Base-by-base conservation (phyloP, 2,113 vertebrate species). In the Salvelinus fontinalis region DNA sequence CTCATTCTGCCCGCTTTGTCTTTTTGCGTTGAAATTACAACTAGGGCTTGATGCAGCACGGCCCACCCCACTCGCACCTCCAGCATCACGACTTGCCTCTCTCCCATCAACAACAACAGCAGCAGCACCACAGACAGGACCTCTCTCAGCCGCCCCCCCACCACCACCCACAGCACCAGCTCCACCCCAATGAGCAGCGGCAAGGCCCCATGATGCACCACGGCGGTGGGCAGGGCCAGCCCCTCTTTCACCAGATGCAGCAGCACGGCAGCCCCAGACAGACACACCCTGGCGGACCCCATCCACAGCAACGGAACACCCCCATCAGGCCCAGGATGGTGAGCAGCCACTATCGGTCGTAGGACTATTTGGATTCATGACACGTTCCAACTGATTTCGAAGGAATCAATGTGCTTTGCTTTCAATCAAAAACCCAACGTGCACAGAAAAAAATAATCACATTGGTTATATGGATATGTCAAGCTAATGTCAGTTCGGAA, bases 41-140 rank as follows among this genome's bases (percentile, higher is more conserved):
- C 74, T 73, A 97, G 97, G 95, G 95, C 39, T 90, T 96, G 22
- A 88, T 97, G 92, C 96, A 95, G 92, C 96, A 95, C 48, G 93
- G 94, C 24, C 95, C 93, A 5, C 95, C 94, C 2, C 94, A 93
- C 73, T 92, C 92, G 2, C 95, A 94, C 80, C 94, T 91, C 5
- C 93, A 86, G 13, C 93, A 89, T 78, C 93, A 94, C 11, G 93
- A 93, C 0, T 87, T 81, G 0, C 83, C 94, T 65, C 89, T 88
- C 0, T 80, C 90, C 22, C 95, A 90, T 29, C 95, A 89, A 3
- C 85, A 44, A 44, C 39, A 92, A 48, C 95, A 94, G 18, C 95
- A 95, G 22, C 94, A 95, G 69, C 95, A 93, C 74, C 93, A 91
- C 70, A 85, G 91, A 68, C 95, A 92, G 9, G 95, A 94, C 8